Evolutionary conservation across 2,888 invertebrate species (phyloP), one percentile per base, ranked within the genome.

Genomic region (Pycnomerus fuliginosus): DNA sequence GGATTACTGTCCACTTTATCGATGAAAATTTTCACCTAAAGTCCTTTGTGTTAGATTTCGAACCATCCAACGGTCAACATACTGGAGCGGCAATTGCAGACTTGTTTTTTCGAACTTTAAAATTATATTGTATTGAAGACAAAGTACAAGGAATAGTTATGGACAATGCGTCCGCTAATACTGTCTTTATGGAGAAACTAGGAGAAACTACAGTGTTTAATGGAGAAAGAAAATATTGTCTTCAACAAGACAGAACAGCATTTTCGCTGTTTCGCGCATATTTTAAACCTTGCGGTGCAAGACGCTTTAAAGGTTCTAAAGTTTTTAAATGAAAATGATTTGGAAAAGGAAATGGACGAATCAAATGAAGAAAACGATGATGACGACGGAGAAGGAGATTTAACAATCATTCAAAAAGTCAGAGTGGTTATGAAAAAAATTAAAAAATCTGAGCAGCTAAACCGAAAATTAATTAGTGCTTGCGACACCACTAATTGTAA

Each of bases 241-340:
- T 7, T 31, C 16, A 46, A 49, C 29, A 22, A n/a, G n/a, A n/a
- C n/a, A n/a, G n/a, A 61, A 36, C 42, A 50, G 16, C 60, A 64
- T 52, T 64, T 61, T 38, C 44, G 56, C 3, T 63, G 61, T 33
- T 47, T 60, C 23, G 50, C 53, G 2, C 58, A 63, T 24, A 54
- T 62, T 23, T 22, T 60, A 27, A 62, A 64, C 35, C 37, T 59
- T 11, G 59, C 37, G 7, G 58, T 61, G 10, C 53, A 62, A 43
- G 58, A 57, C 10, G 35, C 14, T 3, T 14, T 30, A 11, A 30
- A 30, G 14, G 3, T 20, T 7, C 8, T 20, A 8, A n/a, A n/a
- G n/a, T n/a, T n/a, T n/a, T n/a, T n/a, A n/a, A n/a, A n/a, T n/a
- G n/a, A n/a, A n/a, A n/a, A n/a, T n/a, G n/a, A n/a, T n/a, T 20